phyloP scores from a whole-genome alignment of 2,797 vertebrate species.

The Selene dorsalis region DNA sequence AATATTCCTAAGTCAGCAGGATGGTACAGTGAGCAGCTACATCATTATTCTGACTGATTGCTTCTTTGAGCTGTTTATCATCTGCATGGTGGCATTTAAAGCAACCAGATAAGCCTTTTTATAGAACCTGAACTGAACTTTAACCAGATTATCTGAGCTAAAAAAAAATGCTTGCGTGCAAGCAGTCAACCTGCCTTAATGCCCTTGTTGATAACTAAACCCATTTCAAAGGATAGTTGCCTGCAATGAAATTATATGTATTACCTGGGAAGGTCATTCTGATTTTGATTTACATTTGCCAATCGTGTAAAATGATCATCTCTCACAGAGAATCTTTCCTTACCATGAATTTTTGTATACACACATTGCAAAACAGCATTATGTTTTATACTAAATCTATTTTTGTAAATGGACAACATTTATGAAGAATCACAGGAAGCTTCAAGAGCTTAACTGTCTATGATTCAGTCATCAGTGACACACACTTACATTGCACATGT shows the following conservation, averaged over 20 bases:
- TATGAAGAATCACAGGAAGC: not conserved
- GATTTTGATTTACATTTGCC: not conserved
- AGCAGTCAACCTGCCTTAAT: not conserved
- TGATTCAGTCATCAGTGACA: not conserved
- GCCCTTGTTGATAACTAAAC: not conserved
- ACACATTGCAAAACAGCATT: not conserved
- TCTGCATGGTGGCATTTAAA: constrained; percentile 1
- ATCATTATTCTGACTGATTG: constrained; percentile 22
- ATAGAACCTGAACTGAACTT: constrained; percentile 5
- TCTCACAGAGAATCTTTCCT: not conserved
- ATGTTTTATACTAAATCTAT: not conserved
- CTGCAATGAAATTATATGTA: not conserved
- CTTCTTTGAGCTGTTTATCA: constrained; percentile 19
- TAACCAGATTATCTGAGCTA: constrained; percentile 2
- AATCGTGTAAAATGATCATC: not conserved
- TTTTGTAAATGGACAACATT: not conserved
- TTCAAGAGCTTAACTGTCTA: constrained; percentile 5
- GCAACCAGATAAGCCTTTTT: constrained; percentile 2
- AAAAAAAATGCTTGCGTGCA: not conserved
- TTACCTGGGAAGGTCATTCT: not conserved
- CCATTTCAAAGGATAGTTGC: constrained; percentile 1
- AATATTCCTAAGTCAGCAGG: constrained; percentile 38
- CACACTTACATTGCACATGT: constrained; percentile 5
- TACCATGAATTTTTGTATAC: constrained; percentile 18
- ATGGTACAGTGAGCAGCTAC: constrained; percentile 17